phyloP scores from a whole-genome alignment of 2,113 vertebrate genomes.

The Crotophaga sulcirostris region DNA sequence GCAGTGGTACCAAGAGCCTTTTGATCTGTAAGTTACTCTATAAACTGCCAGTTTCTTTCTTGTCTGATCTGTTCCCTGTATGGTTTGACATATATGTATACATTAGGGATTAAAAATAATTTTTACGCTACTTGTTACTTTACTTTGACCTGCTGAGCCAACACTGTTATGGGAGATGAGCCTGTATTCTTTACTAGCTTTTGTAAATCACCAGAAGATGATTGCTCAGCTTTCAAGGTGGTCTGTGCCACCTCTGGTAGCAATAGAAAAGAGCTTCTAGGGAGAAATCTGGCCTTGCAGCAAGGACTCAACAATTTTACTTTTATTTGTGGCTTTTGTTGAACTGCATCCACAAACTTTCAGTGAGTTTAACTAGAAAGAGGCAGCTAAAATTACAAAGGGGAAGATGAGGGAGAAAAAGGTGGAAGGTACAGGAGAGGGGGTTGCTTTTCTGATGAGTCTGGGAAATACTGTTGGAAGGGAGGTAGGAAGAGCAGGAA shows the following conservation, averaged over 20 bases:
- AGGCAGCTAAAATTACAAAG: constrained; percentile 23
- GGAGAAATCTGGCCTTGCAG: background rate
- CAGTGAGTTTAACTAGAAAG: background rate
- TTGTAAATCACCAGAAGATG: background rate
- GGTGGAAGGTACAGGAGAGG: background rate
- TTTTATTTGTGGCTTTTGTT: constrained; percentile 38
- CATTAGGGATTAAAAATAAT: background rate
- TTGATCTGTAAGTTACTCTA: background rate
- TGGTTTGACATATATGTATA: background rate
- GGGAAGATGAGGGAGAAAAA: background rate
- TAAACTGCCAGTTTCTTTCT: background rate
- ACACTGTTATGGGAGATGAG: background rate
- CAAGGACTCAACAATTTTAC: background rate
- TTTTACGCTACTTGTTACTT: background rate
- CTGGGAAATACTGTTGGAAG: constrained; percentile 50
- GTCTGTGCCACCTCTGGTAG: background rate
- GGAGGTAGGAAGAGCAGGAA: constrained; percentile 37
- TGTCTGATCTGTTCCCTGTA: background rate
- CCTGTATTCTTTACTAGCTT: background rate
- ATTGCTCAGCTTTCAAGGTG: background rate
- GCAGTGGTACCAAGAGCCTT: background rate
- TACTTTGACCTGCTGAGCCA: background rate
- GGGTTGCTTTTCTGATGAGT: constrained; percentile 23
- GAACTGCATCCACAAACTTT: background rate
- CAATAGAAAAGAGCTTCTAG: background rate